Evolutionary conservation across 35 echinoderm and acorn worm genomes (phyloP).

Genomic region (Anneissia japonica): DNA sequence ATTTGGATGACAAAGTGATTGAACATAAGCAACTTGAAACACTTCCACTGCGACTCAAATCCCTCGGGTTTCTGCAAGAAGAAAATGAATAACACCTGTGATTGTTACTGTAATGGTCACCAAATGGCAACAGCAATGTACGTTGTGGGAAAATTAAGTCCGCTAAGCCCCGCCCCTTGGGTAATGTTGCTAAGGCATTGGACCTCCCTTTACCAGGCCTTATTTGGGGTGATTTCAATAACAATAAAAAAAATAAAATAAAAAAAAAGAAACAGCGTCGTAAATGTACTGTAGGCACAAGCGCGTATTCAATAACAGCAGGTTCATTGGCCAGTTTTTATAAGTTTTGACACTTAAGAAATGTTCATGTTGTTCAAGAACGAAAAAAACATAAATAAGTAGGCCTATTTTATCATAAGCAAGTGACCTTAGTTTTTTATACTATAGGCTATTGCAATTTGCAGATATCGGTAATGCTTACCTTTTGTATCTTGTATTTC

Average conservation of each 20-base stretch:
- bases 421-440: no score
- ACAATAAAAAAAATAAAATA: neutral
- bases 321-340: no score
- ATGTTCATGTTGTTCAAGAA: no score
- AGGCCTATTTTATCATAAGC: no score
- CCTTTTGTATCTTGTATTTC: constrained; percentile 85
- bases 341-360: no score
- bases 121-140: neutral
- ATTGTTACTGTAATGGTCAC: neutral
- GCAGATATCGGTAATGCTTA: constrained; percentile 11
- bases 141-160: neutral
- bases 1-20: constrained; percentile 70
- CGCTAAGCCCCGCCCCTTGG: neutral
- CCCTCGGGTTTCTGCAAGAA: constrained; percentile 65
- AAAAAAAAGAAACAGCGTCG: no score
- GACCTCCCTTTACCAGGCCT: neutral
- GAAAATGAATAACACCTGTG: constrained; percentile 23
- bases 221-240: neutral
- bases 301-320: no score
- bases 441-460: no score
- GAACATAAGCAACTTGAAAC: constrained; percentile 57
- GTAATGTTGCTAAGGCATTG: neutral
- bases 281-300: no score
- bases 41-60: constrained; percentile 59
- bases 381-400: no score